Base-by-base conservation (phyloP, 2,797 vertebrate genomes). In the Micromesistius poutassou region DNA sequence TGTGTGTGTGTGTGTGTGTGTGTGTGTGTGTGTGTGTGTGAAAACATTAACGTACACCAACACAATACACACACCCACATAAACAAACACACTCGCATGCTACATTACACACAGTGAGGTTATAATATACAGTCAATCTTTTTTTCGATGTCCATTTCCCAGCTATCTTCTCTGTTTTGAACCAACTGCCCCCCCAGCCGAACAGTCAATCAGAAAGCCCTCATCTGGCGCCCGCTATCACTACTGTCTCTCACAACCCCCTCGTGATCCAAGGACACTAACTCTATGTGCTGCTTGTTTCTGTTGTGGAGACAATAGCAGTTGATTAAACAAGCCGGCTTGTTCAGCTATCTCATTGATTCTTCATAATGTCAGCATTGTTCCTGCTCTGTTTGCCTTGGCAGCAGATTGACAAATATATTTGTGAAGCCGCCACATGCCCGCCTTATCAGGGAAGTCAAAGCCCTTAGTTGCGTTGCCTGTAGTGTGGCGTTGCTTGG, bases 171-270 rank as follows among this genome's bases (percentile, higher is more conserved):
- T 6, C 79, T 78, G 74, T 36, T 79, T 80, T 28, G 16, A 78
- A 30, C 50, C 55, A 78, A 79, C 82, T 50, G 0, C 38, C 78
- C 78, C 73, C 72, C 72, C 76, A 86, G 78, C 76, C 81, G 81
- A 86, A 78, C 73, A 75, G 79, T 73, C 71, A 77, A 42, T 82
- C 79, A 84, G 80, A 83, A 78, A 81, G 25, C 72, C 38, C 72
- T 81, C 78, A 83, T 87, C 80, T 74, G 62, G 30, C 0, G 1
- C 73, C 40, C 50, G 22, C 3, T 40, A 73, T 74, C 50, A 9
- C 50, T 78, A 68, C 40, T 78, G 72, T 35, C 35, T 86, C 62
- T 73, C 19, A 68, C 72, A 71, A 33, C 70, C 75, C 74, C 73
- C 19, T 8, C 82, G 70, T 81, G 75, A 81, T 77, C 16, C 78